These are phyloP conservation scores for Aplysina aerophoba DNA, from an alignment of 37 sponge, comb jelly and placozoan species.

Conservation along the genomic window DNA sequence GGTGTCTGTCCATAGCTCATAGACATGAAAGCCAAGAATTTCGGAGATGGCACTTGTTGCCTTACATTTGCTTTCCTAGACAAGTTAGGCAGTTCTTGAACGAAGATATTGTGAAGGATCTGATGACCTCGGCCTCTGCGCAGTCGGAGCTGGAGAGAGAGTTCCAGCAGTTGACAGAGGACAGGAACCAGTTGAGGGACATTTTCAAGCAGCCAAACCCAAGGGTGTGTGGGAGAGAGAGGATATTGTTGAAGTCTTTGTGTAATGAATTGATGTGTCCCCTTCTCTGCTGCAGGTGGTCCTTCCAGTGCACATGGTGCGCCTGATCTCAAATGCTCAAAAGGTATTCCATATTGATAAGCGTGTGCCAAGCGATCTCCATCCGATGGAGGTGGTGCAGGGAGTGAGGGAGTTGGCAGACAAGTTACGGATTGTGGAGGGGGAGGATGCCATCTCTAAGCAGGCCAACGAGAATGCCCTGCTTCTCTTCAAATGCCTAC, in stretches of 20 bases:
- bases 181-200: conserved; percentile 79
- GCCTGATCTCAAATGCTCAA: conserved; percentile 98
- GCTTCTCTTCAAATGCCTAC: conserved; percentile 87
- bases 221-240: conserved; percentile 18
- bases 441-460: conserved; percentile 85
- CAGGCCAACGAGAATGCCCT: conserved; percentile 96
- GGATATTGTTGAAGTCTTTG: too few relatives aligned
- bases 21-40: neutral
- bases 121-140: conserved; percentile 71
- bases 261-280: too few relatives aligned
- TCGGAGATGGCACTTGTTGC: neutral
- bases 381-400: conserved; percentile 89
- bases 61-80: conserved; percentile 11
- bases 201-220: conserved; percentile 72
- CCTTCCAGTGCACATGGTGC: conserved; percentile 88
- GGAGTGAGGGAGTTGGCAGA: conserved; percentile 80
- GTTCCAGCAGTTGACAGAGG: conserved; percentile 85
- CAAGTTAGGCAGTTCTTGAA: conserved; percentile 69
- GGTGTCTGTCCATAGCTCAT: neutral
- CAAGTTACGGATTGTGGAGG: conserved; percentile 91
- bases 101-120: conserved; percentile 82
- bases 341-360: conserved; percentile 92
- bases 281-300: conserved; percentile 62
- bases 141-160: conserved; percentile 80
- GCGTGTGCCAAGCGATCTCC: conserved; percentile 79